Conservation (phyloP, 2,113 vertebrate genomes). For the Pelobates fuscus region DNA sequence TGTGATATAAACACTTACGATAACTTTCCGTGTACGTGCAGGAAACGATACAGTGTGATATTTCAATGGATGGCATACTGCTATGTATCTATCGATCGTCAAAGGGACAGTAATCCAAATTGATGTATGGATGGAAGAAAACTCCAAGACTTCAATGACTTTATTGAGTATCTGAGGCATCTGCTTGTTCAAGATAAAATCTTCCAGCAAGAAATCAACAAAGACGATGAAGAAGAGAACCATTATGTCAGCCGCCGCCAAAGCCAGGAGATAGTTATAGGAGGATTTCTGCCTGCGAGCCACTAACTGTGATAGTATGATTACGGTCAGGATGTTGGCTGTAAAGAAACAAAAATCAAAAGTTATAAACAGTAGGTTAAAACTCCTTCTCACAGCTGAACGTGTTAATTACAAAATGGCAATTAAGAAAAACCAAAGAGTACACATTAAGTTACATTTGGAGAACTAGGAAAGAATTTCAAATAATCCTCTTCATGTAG, state of each 20-base stretch:
- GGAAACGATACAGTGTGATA: constrained; percentile 94
- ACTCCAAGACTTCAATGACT: constrained; percentile 89
- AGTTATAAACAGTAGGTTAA: neutral
- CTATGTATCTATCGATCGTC: constrained; percentile 92
- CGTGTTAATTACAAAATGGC: no score
- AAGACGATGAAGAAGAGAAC: constrained; percentile 95
- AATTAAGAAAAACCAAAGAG: no score
- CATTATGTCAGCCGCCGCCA: constrained; percentile 92
- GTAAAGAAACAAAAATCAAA: constrained; percentile 57
- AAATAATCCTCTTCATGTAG: no score
- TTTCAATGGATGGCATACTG: constrained; percentile 91
- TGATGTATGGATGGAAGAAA: constrained; percentile 95
- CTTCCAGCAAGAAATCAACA: constrained; percentile 93
- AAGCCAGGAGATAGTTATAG: constrained; percentile 94
- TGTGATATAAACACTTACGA: constrained; percentile 82
- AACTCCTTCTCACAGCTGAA: no score
- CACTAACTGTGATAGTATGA: constrained; percentile 94
- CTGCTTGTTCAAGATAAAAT: constrained; percentile 83
- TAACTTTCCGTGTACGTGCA: constrained; percentile 87
- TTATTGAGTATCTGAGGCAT: constrained; percentile 84
- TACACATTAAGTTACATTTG: no score
- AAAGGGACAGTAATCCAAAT: constrained; percentile 95
- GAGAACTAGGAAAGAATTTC: no score
- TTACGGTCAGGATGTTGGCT: constrained; percentile 95
- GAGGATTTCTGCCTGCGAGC: constrained; percentile 95